phyloP scores from a whole-genome alignment of 1,140 invertebrate genomes.

The Brachionus manjavacas region DNA sequence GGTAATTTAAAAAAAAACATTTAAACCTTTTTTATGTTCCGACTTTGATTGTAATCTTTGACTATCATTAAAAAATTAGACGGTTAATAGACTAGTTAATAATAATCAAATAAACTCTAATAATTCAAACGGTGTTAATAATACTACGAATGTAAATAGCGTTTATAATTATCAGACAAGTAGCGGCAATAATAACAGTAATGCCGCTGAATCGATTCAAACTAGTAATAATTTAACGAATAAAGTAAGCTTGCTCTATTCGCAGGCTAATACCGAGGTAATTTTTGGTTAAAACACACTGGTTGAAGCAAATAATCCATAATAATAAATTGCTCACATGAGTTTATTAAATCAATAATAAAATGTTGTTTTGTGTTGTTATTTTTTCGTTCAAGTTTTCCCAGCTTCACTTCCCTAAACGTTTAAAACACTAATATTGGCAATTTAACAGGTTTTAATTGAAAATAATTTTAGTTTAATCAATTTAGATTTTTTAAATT shows the following conservation, averaged over 20 bases:
- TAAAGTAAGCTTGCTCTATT: background rate
- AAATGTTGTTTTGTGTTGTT: background rate
- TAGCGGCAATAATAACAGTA: background rate
- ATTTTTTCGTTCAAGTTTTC: background rate
- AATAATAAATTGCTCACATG: background rate
- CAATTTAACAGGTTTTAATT: background rate
- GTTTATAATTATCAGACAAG: background rate
- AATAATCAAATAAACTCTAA: conserved; percentile 1
- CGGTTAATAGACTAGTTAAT: background rate
- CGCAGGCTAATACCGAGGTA: background rate
- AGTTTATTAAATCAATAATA: background rate
- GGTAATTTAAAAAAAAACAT: background rate
- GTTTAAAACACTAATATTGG: conserved; percentile 17
- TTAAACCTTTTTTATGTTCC: background rate
- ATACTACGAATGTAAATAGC: background rate
- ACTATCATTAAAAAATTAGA: background rate
- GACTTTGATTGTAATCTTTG: background rate
- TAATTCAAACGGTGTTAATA: conserved; percentile 3
- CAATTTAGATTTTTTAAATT: background rate
- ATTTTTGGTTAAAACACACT: background rate
- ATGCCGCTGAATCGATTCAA: background rate
- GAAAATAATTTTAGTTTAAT: conserved; percentile 13
- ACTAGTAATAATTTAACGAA: conserved; percentile 18
- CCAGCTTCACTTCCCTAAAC: background rate
- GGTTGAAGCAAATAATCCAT: background rate